Evolutionary conservation across 2,888 invertebrate genomes (phyloP), one percentile per base, ranked within the genome.

Genomic region (Sacculina carcini): DNA sequence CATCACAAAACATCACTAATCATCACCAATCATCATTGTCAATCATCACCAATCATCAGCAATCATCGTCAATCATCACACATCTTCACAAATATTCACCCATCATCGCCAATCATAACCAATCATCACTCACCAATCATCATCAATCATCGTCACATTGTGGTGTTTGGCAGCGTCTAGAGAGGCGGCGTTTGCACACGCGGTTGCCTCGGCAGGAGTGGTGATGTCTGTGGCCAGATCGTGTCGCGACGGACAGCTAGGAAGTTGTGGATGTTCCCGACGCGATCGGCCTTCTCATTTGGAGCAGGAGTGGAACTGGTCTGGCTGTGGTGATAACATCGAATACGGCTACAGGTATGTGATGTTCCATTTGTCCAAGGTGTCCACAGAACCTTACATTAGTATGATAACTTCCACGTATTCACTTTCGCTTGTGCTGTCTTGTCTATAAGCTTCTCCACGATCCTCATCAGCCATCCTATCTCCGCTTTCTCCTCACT

Each of bases 291-390:
- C 92, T 6, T 74, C 76, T 59, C 79, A 83, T 63, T 70, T 92
- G 52, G 79, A 83, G 60, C 73, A 76, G 51, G 89, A 92, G 62
- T 96, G 90, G 90, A 79, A 86, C 47, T 96, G 96, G 96, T 90
- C 90, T 29, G 96, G 96, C 24, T 96, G 92, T 61, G 94, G 92
- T 1, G 94, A 96, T 66, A 89, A 98, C 68, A 74, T 92, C 52
- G 86, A 90, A 65, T 92, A 90, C 65, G 87, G 87, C 54, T 89
- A 89, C 72, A 83, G 82, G 81, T 85, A 66, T 75, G 76, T 71
- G 12, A 36, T 49, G 10, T 47, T 32, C 7, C 6, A 49, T 44
- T 7, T 40, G 16, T 19, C 34, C 12, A 5, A n/a, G 5, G n/a
- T 12, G 12, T 34, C 12, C n/a, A 10, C 12, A 34, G n/a, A 12